A percentile compares a stretch with the other conserved stretches of the same genome.
These are phyloP conservation scores for Trachymyrmex cornetzi DNA, from an alignment of 1,140 invertebrate species.

Conservation along the genomic window DNA sequence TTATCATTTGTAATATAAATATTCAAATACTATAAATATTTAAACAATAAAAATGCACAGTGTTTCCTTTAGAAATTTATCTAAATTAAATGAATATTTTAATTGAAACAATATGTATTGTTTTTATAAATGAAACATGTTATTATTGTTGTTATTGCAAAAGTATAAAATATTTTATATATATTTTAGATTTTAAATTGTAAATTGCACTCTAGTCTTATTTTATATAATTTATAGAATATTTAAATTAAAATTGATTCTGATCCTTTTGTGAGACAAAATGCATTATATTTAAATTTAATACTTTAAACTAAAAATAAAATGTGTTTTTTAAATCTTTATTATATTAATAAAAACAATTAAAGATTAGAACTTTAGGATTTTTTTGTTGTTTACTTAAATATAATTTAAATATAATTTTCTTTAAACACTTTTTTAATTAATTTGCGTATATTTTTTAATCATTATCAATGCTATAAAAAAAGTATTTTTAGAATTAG, in stretches of 20 bases:
- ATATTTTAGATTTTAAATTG: background rate
- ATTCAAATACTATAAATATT: background rate
- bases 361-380: background rate
- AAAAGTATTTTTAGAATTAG: background rate
- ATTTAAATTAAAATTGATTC: background rate
- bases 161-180: background rate
- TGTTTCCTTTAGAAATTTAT: background rate
- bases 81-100: background rate
- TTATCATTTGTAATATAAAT: background rate
- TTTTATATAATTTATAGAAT: background rate
- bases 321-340: background rate
- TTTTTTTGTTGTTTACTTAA: background rate
- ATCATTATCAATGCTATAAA: background rate
- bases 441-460: background rate
- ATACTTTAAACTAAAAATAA: background rate
- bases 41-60: background rate
- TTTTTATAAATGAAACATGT: background rate
- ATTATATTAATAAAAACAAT: conserved; percentile 9
- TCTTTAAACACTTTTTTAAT: background rate
- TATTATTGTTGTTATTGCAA: background rate
- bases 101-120: background rate
- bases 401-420: background rate
- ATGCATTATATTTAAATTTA: background rate
- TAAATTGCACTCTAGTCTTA: background rate
- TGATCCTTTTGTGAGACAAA: background rate